Conservation (phyloP, 2,113 vertebrate genomes). For the Neoarius graeffei region DNA sequence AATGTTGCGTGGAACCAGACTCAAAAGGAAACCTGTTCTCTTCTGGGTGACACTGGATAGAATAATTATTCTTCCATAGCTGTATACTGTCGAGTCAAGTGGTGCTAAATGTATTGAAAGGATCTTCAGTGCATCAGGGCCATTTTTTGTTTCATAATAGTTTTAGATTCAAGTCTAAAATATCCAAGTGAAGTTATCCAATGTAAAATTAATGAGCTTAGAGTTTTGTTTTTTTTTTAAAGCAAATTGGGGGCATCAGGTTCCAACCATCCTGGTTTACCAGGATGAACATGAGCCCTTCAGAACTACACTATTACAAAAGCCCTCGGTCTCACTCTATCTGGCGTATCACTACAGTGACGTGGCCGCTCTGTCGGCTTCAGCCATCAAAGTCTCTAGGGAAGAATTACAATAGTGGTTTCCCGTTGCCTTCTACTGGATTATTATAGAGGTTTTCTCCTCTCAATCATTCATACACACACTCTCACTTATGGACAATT, state of each 20-base stretch:
- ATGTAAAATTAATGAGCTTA: not conserved
- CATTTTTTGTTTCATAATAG: not conserved
- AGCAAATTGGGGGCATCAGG: not conserved
- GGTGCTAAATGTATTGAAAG: not conserved
- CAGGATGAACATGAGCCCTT: too few relatives aligned
- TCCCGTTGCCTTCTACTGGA: too few relatives aligned
- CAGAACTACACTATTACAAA: too few relatives aligned
- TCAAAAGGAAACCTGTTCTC: not conserved
- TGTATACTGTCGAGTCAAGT: not conserved
- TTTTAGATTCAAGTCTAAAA: not conserved
- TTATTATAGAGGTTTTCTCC: too few relatives aligned
- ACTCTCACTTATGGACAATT: too few relatives aligned
- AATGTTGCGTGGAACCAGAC: not conserved
- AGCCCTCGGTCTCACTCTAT: too few relatives aligned
- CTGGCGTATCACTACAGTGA: too few relatives aligned
- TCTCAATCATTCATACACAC: too few relatives aligned
- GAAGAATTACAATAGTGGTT: too few relatives aligned
- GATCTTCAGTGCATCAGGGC: too few relatives aligned
- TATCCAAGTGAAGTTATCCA: not conserved
- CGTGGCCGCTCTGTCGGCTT: too few relatives aligned
- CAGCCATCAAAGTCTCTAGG: too few relatives aligned
- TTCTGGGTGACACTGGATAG: not conserved
- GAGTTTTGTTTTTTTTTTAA: not conserved
- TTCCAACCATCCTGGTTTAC: not conserved
- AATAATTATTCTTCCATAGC: not conserved